Percentiles rank a stretch among this genome's conserved stretches.
Evolutionary conservation across 2,888 invertebrate genomes (phyloP).

Genomic region (Cloeon dipterum): DNA sequence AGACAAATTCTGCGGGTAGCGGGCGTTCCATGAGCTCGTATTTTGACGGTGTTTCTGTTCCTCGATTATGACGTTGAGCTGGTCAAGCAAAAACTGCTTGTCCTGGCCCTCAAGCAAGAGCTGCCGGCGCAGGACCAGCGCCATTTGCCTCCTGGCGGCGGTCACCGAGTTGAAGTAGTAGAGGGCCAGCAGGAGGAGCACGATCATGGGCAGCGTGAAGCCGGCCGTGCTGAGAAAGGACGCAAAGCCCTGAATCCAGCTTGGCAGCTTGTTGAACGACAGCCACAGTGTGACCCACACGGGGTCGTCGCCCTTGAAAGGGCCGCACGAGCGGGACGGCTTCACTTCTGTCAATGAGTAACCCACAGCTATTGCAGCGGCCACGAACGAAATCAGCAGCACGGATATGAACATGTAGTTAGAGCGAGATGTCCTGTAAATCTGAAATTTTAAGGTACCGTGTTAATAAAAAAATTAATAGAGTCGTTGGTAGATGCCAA

Average conservation of each 20-base stretch:
- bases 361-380: conserved; percentile 44
- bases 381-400: conserved; percentile 46
- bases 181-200: conserved; percentile 38
- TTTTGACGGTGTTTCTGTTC: conserved; percentile 45
- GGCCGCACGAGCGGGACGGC: conserved; percentile 60
- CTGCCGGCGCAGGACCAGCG: conserved; percentile 58
- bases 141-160: conserved; percentile 65
- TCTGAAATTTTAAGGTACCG: no score
- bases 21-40: conserved; percentile 1
- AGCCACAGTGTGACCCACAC: conserved; percentile 39
- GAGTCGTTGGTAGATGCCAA: no score
- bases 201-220: conserved; percentile 55
- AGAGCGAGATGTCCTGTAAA: conserved; percentile 58
- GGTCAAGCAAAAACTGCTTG: conserved; percentile 65
- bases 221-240: conserved; percentile 51
- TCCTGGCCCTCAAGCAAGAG: conserved; percentile 70
- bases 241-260: conserved; percentile 30
- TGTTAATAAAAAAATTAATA: no score
- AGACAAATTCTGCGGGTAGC: background rate
- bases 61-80: conserved; percentile 55
- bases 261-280: conserved; percentile 35
- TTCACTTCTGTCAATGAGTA: conserved; percentile 46
- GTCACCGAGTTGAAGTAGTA: conserved; percentile 71
- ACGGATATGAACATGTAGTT: conserved; percentile 70
- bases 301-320: conserved; percentile 38